Evolutionary conservation across 2,888 invertebrate genomes (phyloP).

Genomic region (Oligia fasciuncula): DNA sequence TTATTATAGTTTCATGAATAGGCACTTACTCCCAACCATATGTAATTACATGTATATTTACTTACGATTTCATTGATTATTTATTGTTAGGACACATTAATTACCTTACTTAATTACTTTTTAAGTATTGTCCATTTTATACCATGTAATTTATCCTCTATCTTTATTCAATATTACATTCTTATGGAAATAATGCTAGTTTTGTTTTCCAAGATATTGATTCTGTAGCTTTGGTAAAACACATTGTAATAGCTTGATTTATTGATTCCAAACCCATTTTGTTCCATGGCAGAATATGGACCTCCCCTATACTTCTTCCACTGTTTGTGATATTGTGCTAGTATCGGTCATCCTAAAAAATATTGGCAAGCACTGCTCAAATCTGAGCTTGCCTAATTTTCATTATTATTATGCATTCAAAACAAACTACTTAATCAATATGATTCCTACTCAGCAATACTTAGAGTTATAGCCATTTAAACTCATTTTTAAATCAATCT

Average conservation of each 20-base stretch:
- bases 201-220: background rate
- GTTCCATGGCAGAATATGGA: too few relatives aligned
- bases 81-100: background rate
- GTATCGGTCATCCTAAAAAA: background rate
- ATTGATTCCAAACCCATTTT: background rate
- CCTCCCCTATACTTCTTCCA: background rate
- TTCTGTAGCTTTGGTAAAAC: background rate
- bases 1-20: conserved; percentile 7
- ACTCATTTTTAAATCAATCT: background rate
- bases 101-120: too few relatives aligned
- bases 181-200: background rate
- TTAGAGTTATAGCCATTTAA: background rate
- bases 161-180: background rate
- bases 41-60: background rate
- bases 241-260: background rate
- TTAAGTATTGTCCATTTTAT: background rate
- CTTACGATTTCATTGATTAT: background rate
- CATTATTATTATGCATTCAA: background rate
- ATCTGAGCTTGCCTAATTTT: background rate
- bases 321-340: conserved; percentile 6
- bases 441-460: background rate
- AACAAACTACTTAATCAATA: too few relatives aligned
- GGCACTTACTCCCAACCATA: background rate
- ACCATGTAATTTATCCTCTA: background rate
- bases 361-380: background rate